phyloP scores from a whole-genome alignment of 1,140 invertebrate species.

The Propsilocerus akamusi region DNA sequence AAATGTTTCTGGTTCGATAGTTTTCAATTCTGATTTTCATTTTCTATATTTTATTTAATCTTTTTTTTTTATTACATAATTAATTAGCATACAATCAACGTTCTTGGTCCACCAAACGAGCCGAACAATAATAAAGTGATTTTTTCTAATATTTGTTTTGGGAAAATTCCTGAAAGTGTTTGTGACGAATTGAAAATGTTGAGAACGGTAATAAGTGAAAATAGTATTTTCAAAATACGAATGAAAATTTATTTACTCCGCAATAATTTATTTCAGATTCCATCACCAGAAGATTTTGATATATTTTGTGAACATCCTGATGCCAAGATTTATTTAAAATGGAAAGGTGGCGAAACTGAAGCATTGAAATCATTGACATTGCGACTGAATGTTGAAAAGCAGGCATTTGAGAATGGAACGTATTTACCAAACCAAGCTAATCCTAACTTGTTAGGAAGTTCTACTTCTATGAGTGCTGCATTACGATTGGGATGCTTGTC shows the following conservation, averaged over 20 bases:
- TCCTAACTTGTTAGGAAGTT: conserved; percentile 44
- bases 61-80: too few species aligned
- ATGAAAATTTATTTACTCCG: conserved; percentile 3
- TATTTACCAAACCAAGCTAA: conserved; percentile 45
- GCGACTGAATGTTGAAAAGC: conserved; percentile 32
- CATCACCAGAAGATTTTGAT: conserved; percentile 38
- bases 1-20: conserved; percentile 55
- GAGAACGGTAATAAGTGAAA: too few species aligned
- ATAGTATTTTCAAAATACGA: too few species aligned
- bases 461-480: conserved; percentile 46
- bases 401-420: conserved; percentile 34
- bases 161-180: too few species aligned
- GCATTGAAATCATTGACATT: conserved; percentile 34
- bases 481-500: conserved; percentile 45
- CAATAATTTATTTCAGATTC: conserved; percentile 16
- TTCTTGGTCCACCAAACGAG: neutral
- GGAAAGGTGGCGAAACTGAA: conserved; percentile 46
- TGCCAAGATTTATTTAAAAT: conserved; percentile 25
- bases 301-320: conserved; percentile 26
- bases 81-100: neutral
- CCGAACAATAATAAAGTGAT: too few species aligned
- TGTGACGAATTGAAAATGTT: too few species aligned
- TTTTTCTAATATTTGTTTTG: neutral
- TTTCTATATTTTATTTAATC: conserved; percentile 6
- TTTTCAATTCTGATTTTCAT: neutral